phyloP scores from a whole-genome alignment of 2,113 vertebrate species.

The Fregetta grallaria region DNA sequence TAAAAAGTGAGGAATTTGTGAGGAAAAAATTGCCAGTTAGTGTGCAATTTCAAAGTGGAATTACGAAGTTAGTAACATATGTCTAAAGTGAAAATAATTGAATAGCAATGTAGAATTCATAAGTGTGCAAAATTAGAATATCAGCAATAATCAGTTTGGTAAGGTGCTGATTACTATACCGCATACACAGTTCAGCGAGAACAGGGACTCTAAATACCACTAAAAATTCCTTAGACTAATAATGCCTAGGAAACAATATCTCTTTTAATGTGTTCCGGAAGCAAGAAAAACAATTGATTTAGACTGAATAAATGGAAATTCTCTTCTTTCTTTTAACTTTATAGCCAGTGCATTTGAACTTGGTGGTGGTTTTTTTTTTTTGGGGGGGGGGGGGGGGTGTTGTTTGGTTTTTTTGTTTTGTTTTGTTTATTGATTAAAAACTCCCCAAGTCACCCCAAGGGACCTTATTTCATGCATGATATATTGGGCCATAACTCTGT shows the following conservation, averaged over 20 bases:
- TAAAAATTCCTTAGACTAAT: neutral
- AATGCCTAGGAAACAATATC: neutral
- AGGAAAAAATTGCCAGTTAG: neutral
- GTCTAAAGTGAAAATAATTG: neutral
- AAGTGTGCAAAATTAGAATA: neutral
- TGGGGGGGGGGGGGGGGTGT: no score
- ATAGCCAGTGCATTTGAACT: neutral
- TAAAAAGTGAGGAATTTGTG: neutral
- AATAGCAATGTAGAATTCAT: neutral
- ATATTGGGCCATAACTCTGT: neutral
- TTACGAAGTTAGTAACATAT: neutral
- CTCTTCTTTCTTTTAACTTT: neutral
- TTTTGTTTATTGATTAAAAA: neutral
- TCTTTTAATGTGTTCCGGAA: neutral
- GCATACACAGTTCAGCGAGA: neutral
- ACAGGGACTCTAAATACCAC: neutral
- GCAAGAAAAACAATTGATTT: neutral
- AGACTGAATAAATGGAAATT: neutral
- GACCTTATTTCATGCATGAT: neutral
- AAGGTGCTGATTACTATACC: neutral
- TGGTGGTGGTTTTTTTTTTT: neutral
- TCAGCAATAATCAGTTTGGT: neutral
- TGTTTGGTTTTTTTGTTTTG: no score
- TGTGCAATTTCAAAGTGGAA: neutral
- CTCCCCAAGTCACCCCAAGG: neutral